Conservation (phyloP, 2,113 vertebrate species). For the Gambusia affinis region DNA sequence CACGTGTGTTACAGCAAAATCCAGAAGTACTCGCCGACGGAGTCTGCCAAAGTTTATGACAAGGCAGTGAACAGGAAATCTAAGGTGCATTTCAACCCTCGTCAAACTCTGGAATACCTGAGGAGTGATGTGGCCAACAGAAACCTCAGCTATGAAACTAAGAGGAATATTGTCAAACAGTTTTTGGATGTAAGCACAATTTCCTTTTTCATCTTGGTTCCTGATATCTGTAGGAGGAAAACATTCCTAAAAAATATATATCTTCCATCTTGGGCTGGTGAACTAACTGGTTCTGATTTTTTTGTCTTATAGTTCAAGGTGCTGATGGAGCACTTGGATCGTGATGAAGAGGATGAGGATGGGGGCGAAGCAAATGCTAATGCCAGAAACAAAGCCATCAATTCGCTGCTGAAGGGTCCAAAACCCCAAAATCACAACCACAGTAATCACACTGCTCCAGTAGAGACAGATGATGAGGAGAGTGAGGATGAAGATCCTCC, state of each 20-base stretch:
- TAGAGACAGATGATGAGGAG: slow-evolving; percentile 92
- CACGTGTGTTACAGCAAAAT: slow-evolving; percentile 88
- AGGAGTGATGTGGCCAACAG: slow-evolving; percentile 84
- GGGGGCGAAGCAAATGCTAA: slow-evolving; percentile 92
- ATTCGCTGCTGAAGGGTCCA: slow-evolving; percentile 88
- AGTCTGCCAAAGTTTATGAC: slow-evolving; percentile 98
- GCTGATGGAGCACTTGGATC: slow-evolving; percentile 96
- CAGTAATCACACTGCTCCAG: slow-evolving; percentile 86
- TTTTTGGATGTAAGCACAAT: slow-evolving; percentile 91
- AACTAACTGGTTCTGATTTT: neutral
- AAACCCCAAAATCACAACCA: slow-evolving; percentile 89
- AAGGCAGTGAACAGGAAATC: slow-evolving; percentile 96
- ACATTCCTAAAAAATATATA: too few relatives aligned
- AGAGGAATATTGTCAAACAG: slow-evolving; percentile 95
- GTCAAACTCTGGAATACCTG: slow-evolving; percentile 94
- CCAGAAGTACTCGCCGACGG: slow-evolving; percentile 98
- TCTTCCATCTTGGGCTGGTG: neutral
- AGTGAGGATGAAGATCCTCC: slow-evolving; percentile 91
- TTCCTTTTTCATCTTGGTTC: neutral
- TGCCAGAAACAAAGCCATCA: slow-evolving; percentile 97
- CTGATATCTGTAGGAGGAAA: neutral
- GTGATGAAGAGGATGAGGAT: slow-evolving; percentile 72
- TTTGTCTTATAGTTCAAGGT: slow-evolving; percentile 88
- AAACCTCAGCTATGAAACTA: slow-evolving; percentile 89
- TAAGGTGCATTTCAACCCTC: slow-evolving; percentile 93